These are phyloP conservation scores for Amniataba percoides DNA, from an alignment of 2,797 vertebrate genomes.

Conservation along the genomic window DNA sequence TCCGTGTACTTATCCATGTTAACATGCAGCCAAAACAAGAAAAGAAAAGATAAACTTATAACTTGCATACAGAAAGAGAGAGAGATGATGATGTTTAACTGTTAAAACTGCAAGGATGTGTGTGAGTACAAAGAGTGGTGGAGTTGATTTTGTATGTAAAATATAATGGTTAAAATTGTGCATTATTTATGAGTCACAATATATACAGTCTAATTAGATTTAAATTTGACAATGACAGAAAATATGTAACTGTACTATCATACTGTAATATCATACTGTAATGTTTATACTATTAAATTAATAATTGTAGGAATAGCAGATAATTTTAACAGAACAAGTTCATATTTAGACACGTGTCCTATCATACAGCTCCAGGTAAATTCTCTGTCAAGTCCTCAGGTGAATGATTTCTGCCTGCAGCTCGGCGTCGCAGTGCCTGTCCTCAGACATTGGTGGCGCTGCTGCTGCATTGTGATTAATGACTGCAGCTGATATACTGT, in stretches of 20 bases:
- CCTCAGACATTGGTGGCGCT: conserved; percentile 76
- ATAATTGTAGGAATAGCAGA: neutral
- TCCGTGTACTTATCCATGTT: neutral
- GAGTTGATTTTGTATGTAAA: neutral
- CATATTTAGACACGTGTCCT: neutral
- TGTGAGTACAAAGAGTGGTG: neutral
- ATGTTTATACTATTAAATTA: neutral
- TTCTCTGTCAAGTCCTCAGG: conserved; percentile 28
- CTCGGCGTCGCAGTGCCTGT: conserved; percentile 48
- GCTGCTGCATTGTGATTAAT: conserved; percentile 77
- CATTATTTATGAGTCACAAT: neutral
- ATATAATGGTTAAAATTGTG: too few relatives aligned
- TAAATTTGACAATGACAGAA: neutral
- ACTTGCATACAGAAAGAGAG: neutral
- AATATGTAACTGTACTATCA: neutral
- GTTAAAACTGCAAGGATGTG: neutral
- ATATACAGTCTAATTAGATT: neutral
- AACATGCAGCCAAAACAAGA: neutral
- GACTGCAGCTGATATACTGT: conserved; percentile 45
- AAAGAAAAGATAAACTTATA: neutral
- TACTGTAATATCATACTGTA: neutral
- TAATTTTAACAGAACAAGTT: neutral
- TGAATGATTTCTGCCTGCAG: conserved; percentile 21
- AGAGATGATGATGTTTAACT: neutral
- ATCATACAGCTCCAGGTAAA: conserved; percentile 23